Evolutionary conservation across 2,888 invertebrate genomes (phyloP).

Genomic region (Craniophora ligustri): DNA sequence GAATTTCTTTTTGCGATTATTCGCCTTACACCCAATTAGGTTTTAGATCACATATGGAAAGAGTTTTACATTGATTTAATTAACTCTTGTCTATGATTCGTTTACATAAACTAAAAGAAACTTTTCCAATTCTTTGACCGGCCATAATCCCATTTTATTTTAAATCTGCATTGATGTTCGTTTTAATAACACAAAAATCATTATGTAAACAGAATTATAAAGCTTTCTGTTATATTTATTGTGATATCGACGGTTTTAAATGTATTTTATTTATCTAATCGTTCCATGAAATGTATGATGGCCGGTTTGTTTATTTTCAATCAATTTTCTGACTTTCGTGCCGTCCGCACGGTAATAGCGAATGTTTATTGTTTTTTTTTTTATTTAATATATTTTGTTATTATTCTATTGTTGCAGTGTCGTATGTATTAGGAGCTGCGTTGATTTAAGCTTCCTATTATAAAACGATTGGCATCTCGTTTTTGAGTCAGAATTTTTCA

Average conservation of each 20-base stretch:
- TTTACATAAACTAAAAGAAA: slow-evolving; percentile 10
- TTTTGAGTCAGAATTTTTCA: no score
- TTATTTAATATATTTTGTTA: slow-evolving; percentile 35
- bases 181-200: slow-evolving; percentile 63
- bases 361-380: slow-evolving; percentile 45
- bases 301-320: slow-evolving; percentile 50
- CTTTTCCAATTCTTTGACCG: neutral
- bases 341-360: slow-evolving; percentile 42
- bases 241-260: slow-evolving; percentile 49
- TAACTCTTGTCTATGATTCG: slow-evolving; percentile 15
- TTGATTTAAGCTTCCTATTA: no score
- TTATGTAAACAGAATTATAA: slow-evolving; percentile 66
- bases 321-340: slow-evolving; percentile 46
- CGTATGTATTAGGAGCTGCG: no score
- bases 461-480: no score
- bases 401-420: slow-evolving; percentile 18
- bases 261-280: slow-evolving; percentile 54
- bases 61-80: slow-evolving; percentile 8
- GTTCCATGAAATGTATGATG: slow-evolving; percentile 50
- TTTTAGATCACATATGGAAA: slow-evolving; percentile 56
- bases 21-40: slow-evolving; percentile 59
- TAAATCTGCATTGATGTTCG: slow-evolving; percentile 58
- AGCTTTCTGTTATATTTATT: slow-evolving; percentile 62
- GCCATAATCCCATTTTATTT: slow-evolving; percentile 25
- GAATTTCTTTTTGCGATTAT: slow-evolving; percentile 67